phyloP scores from a whole-genome alignment of 2,888 invertebrate genomes.

The Sesia apiformis region DNA sequence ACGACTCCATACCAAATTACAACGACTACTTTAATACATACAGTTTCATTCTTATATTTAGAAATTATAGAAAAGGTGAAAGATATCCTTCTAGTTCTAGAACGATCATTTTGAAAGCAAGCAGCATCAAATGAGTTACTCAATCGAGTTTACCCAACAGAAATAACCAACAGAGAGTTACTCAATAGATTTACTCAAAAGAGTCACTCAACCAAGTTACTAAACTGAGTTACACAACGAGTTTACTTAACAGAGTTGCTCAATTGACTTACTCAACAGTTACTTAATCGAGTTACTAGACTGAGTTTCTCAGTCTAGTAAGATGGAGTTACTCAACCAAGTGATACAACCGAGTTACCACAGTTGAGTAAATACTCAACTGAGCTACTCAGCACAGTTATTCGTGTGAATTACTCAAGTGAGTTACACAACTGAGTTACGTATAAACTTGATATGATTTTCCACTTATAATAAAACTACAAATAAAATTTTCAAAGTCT shows the following conservation, averaged over 20 bases:
- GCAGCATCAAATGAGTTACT: conserved; percentile 6
- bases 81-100: conserved; percentile 23
- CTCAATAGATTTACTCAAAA: too few relatives aligned
- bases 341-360: not conserved
- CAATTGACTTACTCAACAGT: too few relatives aligned
- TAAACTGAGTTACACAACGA: too few relatives aligned
- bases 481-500: conserved; percentile 24
- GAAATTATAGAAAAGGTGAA: conserved; percentile 44
- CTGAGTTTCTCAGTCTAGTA: not conserved
- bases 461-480: conserved; percentile 42
- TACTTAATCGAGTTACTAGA: not conserved
- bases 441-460: conserved; percentile 73
- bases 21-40: conserved; percentile 61
- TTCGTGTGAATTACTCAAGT: not conserved
- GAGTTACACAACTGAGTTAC: conserved; percentile 28
- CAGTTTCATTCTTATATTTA: conserved; percentile 34
- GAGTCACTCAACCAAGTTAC: too few relatives aligned
- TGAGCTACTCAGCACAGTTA: not conserved
- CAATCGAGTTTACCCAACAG: too few relatives aligned
- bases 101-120: conserved; percentile 47
- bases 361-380: not conserved
- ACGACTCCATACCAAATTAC: conserved; percentile 62
- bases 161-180: too few relatives aligned
- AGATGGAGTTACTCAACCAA: not conserved
- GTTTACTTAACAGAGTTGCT: too few relatives aligned